Percentiles rank a stretch among this genome's conserved stretches.
phyloP scores from a whole-genome alignment of 2,888 invertebrate genomes.

The Aelia acuminata region DNA sequence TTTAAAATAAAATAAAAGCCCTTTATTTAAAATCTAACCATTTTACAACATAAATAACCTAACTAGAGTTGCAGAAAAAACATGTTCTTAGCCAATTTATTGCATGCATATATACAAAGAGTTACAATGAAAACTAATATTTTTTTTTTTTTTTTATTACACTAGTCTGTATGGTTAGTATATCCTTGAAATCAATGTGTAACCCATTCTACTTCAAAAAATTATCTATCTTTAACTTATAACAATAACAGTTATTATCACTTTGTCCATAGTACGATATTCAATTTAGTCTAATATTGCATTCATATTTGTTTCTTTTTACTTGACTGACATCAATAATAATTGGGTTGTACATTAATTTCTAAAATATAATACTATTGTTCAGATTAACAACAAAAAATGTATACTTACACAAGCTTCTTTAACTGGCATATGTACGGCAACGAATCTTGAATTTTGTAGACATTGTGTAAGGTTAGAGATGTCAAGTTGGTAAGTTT shows the following conservation, averaged over 20 bases:
- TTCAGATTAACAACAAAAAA: conserved; percentile 35
- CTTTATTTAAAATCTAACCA: background rate
- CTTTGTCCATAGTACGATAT: too few relatives aligned
- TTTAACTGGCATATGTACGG: conserved; percentile 71
- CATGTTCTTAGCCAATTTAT: background rate
- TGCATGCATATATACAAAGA: background rate
- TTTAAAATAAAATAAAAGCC: background rate
- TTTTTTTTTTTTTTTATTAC: too few relatives aligned
- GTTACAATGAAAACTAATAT: background rate
- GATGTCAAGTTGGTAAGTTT: conserved; percentile 79
- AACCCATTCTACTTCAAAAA: too few relatives aligned
- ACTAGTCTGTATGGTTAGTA: too few relatives aligned
- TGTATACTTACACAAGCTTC: conserved; percentile 70
- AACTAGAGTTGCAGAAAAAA: background rate
- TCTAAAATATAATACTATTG: too few relatives aligned
- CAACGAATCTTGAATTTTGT: conserved; percentile 74
- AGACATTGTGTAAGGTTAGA: conserved; percentile 86
- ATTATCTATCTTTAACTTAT: too few relatives aligned
- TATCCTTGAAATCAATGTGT: too few relatives aligned
- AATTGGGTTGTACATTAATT: too few relatives aligned
- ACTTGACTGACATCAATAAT: too few relatives aligned
- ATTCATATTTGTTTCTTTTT: too few relatives aligned
- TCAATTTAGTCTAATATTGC: too few relatives aligned
- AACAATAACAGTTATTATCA: too few relatives aligned
- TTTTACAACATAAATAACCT: background rate